These are phyloP conservation scores for Apodemus sylvaticus DNA, from an alignment of 2,113 vertebrate genomes.

Conservation along the genomic window DNA sequence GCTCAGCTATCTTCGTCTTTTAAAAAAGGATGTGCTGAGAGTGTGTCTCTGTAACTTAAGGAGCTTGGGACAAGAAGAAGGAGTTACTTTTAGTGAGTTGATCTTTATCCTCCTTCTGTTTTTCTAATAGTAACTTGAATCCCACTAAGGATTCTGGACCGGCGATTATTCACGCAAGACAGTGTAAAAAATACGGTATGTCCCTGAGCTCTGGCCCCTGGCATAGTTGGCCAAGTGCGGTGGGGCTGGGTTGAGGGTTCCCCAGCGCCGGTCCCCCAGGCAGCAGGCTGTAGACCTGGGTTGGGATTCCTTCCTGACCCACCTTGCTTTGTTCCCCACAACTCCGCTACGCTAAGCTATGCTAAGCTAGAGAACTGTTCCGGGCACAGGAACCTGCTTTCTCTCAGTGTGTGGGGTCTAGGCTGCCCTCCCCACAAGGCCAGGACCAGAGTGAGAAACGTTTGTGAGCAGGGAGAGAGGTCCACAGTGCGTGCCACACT, in stretches of 20 bases:
- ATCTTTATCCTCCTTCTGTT: neutral
- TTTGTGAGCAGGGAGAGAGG: neutral
- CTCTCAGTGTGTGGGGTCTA: fast-evolving
- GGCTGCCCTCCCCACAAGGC: fast-evolving
- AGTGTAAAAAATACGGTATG: slow-evolving; percentile 83
- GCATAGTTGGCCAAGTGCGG: fast-evolving
- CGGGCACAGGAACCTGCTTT: neutral
- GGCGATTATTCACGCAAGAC: slow-evolving; percentile 79
- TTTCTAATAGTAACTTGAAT: slow-evolving; percentile 76
- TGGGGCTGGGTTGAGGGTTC: neutral
- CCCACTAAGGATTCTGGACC: slow-evolving; percentile 75
- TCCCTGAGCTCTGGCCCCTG: neutral
- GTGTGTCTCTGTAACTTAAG: neutral
- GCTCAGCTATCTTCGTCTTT: neutral
- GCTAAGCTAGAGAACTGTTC: fast-evolving
- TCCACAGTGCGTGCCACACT: fast-evolving
- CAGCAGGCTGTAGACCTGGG: neutral
- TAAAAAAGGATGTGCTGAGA: neutral
- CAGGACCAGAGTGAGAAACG: fast-evolving
- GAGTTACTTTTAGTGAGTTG: neutral
- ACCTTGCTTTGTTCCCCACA: fast-evolving
- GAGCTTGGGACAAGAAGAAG: neutral
- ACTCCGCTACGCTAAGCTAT: fast-evolving
- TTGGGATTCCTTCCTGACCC: neutral
- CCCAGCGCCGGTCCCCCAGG: neutral